Percentiles rank a stretch among this genome's conserved stretches.
phyloP scores from a whole-genome alignment of 2,888 invertebrate species.

The Limnephilus auricula region DNA sequence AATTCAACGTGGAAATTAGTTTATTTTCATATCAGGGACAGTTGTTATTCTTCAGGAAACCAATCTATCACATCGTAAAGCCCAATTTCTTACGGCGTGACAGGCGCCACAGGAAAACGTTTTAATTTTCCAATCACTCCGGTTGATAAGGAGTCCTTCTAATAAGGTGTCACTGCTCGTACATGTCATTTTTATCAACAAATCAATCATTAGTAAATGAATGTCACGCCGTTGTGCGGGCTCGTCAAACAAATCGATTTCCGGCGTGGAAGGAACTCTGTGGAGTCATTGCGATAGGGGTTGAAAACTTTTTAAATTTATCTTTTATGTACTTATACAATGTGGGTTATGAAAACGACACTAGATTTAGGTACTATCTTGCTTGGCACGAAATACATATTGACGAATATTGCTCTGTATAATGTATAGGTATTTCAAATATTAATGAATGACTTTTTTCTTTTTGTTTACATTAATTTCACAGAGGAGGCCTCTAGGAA shows the following conservation, averaged over 20 bases:
- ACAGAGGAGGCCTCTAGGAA: no score
- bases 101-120: background rate
- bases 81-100: background rate
- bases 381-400: background rate
- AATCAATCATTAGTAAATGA: slow-evolving; percentile 43
- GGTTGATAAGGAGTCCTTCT: slow-evolving; percentile 13
- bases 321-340: background rate
- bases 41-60: background rate
- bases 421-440: no score
- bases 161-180: background rate
- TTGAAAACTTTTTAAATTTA: background rate
- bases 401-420: background rate
- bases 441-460: no score
- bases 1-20: background rate
- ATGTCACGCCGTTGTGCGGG: slow-evolving; percentile 16
- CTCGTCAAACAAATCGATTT: slow-evolving; percentile 43
- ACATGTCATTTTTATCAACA: slow-evolving; percentile 23
- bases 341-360: background rate
- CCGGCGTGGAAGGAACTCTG: slow-evolving; percentile 20
- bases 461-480: no score
- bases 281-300: background rate
- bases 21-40: background rate
- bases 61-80: slow-evolving; percentile 8
- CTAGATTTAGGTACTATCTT: background rate
- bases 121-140: slow-evolving; percentile 43